A percentile compares a stretch with the other conserved stretches of the same genome.
Conservation (phyloP, 2,113 vertebrate genomes). For the Lamprologus speciosus region DNA sequence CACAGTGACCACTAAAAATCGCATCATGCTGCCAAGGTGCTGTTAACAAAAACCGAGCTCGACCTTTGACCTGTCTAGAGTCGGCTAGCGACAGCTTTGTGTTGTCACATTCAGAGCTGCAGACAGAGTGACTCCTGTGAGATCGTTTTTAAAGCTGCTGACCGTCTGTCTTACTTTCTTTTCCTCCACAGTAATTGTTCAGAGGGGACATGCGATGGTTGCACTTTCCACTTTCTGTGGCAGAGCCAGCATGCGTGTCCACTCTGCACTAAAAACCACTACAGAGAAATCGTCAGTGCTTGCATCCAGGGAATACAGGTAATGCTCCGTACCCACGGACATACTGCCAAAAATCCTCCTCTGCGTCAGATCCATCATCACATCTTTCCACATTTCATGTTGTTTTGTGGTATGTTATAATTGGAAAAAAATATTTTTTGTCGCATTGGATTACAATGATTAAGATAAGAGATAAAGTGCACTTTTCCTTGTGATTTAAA, state of each 20-base stretch:
- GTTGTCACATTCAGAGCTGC: neutral
- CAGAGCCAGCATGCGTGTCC: slow-evolving; percentile 81
- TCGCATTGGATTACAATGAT: accelerated
- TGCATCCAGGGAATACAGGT: slow-evolving; percentile 88
- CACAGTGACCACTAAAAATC: slow-evolving; percentile 45
- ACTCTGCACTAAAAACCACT: slow-evolving; percentile 80
- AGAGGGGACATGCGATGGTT: slow-evolving; percentile 92
- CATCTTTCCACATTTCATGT: neutral
- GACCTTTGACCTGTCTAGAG: neutral
- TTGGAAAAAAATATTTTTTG: neutral
- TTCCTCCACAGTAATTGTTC: slow-evolving; percentile 76
- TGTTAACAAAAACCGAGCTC: neutral
- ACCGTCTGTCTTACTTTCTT: neutral
- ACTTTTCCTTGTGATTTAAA: neutral
- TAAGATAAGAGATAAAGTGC: neutral
- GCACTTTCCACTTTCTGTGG: slow-evolving; percentile 91
- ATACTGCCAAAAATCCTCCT: neutral
- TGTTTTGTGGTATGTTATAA: neutral
- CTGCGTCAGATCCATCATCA: neutral
- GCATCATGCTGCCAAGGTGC: slow-evolving; percentile 78
- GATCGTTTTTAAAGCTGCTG: neutral
- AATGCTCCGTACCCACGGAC: neutral
- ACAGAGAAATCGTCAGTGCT: slow-evolving; percentile 80
- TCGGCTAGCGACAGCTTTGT: neutral
- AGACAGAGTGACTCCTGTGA: neutral